Conservation (phyloP, 2,888 invertebrate species). For the Cataglyphis livida region DNA sequence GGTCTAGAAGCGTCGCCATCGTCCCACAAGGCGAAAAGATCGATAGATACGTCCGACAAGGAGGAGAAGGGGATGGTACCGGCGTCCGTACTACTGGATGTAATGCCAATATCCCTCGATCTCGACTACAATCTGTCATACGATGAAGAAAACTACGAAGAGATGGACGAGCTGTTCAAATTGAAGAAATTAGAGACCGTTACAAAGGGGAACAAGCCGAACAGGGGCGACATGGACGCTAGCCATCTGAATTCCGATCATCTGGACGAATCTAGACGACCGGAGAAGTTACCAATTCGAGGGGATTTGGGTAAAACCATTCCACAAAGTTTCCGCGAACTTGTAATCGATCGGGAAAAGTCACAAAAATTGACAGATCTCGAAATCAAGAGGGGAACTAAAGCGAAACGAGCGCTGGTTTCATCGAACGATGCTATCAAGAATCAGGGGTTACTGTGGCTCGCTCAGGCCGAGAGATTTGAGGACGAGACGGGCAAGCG, state of each 20-base stretch:
- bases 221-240: conserved; percentile 80
- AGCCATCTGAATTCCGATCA: conserved; percentile 55
- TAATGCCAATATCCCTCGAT: conserved; percentile 72
- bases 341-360: neutral
- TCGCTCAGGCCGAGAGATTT: conserved; percentile 45
- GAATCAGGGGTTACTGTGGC: conserved; percentile 71
- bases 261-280: conserved; percentile 16
- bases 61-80: conserved; percentile 14
- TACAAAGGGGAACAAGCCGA: conserved; percentile 62
- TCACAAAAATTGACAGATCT: neutral
- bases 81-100: conserved; percentile 42
- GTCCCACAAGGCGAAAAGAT: conserved; percentile 71
- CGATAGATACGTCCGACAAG: conserved; percentile 54
- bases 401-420: conserved; percentile 9
- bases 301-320: conserved; percentile 77
- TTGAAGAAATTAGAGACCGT: conserved; percentile 71
- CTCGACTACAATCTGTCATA: conserved; percentile 63
- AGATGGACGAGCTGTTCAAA: conserved; percentile 79
- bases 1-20: conserved; percentile 73
- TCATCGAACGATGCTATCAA: neutral
- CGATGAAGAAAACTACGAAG: conserved; percentile 76
- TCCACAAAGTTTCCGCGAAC: neutral
- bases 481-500: neutral
- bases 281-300: conserved; percentile 76
- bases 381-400: conserved; percentile 2